Evolutionary conservation across 2,113 vertebrate genomes (phyloP), one percentile per base, ranked within the genome.

Genomic region (Pollachius pollachius): DNA sequence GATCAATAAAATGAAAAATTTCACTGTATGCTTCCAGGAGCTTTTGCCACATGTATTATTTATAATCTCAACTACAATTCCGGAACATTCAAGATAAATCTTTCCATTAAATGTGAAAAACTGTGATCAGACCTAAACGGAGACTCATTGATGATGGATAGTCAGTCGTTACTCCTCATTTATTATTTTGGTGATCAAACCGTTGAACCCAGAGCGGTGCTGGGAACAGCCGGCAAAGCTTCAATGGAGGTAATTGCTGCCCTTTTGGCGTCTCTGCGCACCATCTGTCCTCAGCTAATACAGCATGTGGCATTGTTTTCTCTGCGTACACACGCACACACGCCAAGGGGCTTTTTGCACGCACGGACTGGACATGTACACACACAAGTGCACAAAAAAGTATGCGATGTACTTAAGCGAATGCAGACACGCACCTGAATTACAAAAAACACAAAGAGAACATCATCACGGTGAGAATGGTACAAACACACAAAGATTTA

Each of bases 281-380:
- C 87, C 84, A 87, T 88, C 88, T 90, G 87, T 75, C 84, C 71
- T 71, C 69, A 67, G 73, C 37, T 27, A 79, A 69, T 74, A 61
- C 58, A 74, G 72, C 79, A 87, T 87, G 82, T 76, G 81, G 76
- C 70, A 61, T 70, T 18, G 34, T 68, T 68, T 63, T 52, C 64
- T 84, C 70, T 63, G 75, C 65, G 75, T 17, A 71, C 69, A 60
- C 65, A 41, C 58, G 41, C 65, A 41, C 41, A 48, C 41, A 48
- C 12, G 17, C 58, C 73, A 62, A 48, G 30, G 56, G 9, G 41
- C 37, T 25, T 65, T 65, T 19, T 41, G 65, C 56, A 52, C 65
- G 68, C 70, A 72, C 62, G 0, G 58, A 71, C 56, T 34, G 57
- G 11, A 62, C 37, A 21, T 25, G 62, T 7, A 62, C 25, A 62